Conservation (phyloP, 1,140 invertebrate species). For the Saccostrea glomerata region DNA sequence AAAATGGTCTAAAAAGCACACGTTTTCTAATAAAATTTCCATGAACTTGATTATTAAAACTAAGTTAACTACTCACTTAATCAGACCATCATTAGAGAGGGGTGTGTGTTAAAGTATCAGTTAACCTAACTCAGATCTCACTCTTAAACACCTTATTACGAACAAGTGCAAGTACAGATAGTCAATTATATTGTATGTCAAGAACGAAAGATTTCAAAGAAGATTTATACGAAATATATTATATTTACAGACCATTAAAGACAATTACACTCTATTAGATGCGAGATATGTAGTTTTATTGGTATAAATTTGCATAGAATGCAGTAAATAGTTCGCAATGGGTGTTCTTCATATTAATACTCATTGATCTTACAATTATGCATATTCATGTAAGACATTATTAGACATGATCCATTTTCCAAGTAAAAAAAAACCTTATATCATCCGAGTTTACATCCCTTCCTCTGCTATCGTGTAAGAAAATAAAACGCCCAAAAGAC, state of each 20-base stretch:
- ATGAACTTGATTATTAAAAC: no score
- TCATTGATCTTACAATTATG: not conserved
- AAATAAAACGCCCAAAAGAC: not conserved
- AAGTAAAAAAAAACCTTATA: not conserved
- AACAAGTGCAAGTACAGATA: no score
- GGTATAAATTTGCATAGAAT: not conserved
- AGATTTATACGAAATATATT: not conserved
- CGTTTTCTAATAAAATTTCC: no score
- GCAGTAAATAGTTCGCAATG: not conserved
- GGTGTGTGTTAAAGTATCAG: no score
- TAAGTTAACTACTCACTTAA: no score
- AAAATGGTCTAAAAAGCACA: no score
- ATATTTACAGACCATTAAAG: not conserved
- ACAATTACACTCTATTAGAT: not conserved
- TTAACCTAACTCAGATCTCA: no score
- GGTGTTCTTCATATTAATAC: not conserved
- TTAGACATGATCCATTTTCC: not conserved
- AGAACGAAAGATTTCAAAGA: no score
- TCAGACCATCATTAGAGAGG: no score
- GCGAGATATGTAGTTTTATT: not conserved
- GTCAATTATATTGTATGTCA: no score
- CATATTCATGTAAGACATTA: not conserved
- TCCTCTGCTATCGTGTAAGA: not conserved
- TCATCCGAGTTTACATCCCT: not conserved
- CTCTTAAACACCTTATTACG: no score